Conservation (phyloP, 2,797 vertebrate species). For the Choloepus didactylus region DNA sequence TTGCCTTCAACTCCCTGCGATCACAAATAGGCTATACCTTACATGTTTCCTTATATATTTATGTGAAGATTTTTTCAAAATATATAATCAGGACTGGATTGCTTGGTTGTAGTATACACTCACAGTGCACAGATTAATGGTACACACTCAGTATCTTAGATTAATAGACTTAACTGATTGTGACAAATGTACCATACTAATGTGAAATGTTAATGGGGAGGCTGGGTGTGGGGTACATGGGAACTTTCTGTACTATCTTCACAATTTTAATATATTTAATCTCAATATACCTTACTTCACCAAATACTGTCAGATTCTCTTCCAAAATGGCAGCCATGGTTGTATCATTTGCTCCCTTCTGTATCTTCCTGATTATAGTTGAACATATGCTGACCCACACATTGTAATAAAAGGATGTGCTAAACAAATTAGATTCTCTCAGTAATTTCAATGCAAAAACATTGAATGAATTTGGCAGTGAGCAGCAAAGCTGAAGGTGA, state of each 20-base stretch:
- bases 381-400: background rate
- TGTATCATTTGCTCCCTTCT: background rate
- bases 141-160: background rate
- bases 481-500: background rate
- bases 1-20: background rate
- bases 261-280: background rate
- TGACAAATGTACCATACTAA: background rate
- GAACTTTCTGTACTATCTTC: background rate
- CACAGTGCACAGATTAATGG: background rate
- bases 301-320: background rate
- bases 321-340: background rate
- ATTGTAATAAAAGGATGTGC: background rate
- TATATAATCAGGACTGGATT: background rate
- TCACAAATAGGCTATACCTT: background rate
- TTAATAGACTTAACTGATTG: background rate
- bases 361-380: background rate
- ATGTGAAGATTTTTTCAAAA: background rate
- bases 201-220: background rate
- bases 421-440: background rate
- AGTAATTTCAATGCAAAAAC: background rate
- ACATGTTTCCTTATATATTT: background rate
- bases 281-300: background rate
- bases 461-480: background rate
- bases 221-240: background rate
- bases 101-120: background rate